Conservation (phyloP, 2,797 vertebrate genomes). For the Anguilla marmorata region DNA sequence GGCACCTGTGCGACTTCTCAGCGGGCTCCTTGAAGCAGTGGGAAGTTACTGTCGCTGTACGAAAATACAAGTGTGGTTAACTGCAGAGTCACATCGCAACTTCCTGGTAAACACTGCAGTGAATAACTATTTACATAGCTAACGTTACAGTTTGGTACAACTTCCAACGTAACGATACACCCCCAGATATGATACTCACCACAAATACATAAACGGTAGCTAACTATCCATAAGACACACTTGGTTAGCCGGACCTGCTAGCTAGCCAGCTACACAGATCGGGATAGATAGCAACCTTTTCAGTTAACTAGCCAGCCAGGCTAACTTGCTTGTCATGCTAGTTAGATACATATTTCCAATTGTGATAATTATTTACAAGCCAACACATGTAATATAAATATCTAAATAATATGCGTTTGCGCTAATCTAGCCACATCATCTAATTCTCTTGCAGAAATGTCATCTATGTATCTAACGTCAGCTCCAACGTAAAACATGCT, state of each 20-base stretch:
- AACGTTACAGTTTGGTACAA: background rate
- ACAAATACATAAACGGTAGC: background rate
- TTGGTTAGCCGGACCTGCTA: background rate
- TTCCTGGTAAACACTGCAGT: background rate
- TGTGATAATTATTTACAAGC: background rate
- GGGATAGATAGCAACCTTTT: background rate
- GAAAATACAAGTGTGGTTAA: background rate
- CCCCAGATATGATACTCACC: background rate
- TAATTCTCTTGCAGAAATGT: background rate
- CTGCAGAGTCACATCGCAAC: background rate
- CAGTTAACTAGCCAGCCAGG: background rate
- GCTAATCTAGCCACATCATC: background rate
- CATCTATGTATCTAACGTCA: conserved; percentile 42
- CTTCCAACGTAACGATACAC: background rate
- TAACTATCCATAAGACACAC: conserved; percentile 1
- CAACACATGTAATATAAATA: background rate
- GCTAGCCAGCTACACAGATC: background rate
- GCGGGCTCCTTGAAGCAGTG: background rate
- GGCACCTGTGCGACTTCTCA: background rate
- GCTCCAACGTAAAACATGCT: conserved; percentile 16
- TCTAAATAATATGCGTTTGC: background rate
- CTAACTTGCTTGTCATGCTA: background rate
- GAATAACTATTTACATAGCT: background rate
- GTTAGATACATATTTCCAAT: background rate
- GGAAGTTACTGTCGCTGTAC: background rate